phyloP scores from a whole-genome alignment of 1,140 invertebrate genomes.

The Mycetomoellerius zeteki region DNA sequence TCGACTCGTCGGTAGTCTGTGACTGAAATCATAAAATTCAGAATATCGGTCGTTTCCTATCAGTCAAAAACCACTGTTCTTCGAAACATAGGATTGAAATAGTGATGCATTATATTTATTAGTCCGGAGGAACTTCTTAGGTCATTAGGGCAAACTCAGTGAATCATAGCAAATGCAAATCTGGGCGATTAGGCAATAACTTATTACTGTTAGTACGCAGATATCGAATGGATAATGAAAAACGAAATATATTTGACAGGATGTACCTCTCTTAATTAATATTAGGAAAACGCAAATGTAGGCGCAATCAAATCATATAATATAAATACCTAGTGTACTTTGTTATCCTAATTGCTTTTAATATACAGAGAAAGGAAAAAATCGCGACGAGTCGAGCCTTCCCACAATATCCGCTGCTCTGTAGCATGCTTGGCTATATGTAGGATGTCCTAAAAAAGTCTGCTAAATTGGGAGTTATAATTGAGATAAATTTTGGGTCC shows the following conservation, averaged over 20 bases:
- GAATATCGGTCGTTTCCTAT: not conserved
- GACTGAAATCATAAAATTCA: conserved; percentile 2
- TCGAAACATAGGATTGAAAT: not conserved
- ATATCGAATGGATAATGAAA: not conserved
- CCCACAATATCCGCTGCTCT: conserved; percentile 62
- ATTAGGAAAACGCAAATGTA: conserved; percentile 13
- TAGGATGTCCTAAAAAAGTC: conserved; percentile 57
- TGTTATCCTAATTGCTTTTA: not conserved
- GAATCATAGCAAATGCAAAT: conserved; percentile 24
- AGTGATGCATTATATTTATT: not conserved
- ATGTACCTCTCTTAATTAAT: conserved; percentile 10
- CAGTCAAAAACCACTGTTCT: not conserved
- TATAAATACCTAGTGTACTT: not conserved
- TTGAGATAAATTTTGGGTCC: not conserved
- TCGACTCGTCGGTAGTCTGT: conserved; percentile 69
- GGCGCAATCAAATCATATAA: not conserved
- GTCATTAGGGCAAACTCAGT: not conserved
- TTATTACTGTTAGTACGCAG: not conserved
- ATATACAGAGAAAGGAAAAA: not conserved
- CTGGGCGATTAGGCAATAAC: conserved; percentile 9
- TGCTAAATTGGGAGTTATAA: not conserved
- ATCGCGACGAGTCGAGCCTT: conserved; percentile 74
- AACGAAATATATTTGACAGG: not conserved
- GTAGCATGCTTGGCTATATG: conserved; percentile 70
- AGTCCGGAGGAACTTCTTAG: not conserved